Base-by-base conservation (phyloP, 2,113 vertebrate genomes). In the Tinamus guttatus region DNA sequence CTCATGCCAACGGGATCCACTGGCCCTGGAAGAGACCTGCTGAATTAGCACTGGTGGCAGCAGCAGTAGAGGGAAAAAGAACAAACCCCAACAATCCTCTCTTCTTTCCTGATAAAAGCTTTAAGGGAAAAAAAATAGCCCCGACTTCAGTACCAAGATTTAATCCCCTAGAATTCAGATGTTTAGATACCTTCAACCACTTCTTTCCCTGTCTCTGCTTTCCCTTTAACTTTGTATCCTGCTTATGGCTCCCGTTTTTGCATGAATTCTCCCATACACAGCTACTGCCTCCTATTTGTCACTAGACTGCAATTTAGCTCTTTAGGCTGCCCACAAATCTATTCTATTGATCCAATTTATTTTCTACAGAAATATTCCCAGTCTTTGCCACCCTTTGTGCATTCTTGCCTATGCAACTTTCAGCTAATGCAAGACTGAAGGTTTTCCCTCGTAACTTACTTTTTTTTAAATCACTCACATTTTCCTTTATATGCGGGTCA, bases 11-110 rank as follows among this genome's bases (percentile, higher is more conserved):
- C 6, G 1, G 36, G 41, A 12, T 49, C 28, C 81, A 21, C 11
- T 22, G 2, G 7, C 21, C 56, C 69, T 1, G n/a, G 0, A 1
- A 45, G 28, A 7, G 14, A 11, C 12, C 6, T 41, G 13, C 16
- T 13, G 18, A 7, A 2, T 25, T 45, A 25, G 12, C 58, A 12
- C 51, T 17, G 32, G 9, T 27, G 30, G 24, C 58, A 12, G 3
- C 5, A 7, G 20, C 17, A 14, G 20, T 2, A 30, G 32, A 49
- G 43, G 70, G 56, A 43, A 62, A 81, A 45, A 22, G 68, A 30
- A 19, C 10, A 28, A 25, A 1, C 7, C 4, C 2, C 10, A 45
- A 54, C 8, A 47, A 12, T 6, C 14, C 10, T 59, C 24, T 69
- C 36, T 41, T 17, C 34, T 69, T 62, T 25, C 67, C 10, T 5